These are phyloP conservation scores for Cyanoderma ruficeps DNA, from an alignment of 2,113 vertebrate species.

Conservation along the genomic window DNA sequence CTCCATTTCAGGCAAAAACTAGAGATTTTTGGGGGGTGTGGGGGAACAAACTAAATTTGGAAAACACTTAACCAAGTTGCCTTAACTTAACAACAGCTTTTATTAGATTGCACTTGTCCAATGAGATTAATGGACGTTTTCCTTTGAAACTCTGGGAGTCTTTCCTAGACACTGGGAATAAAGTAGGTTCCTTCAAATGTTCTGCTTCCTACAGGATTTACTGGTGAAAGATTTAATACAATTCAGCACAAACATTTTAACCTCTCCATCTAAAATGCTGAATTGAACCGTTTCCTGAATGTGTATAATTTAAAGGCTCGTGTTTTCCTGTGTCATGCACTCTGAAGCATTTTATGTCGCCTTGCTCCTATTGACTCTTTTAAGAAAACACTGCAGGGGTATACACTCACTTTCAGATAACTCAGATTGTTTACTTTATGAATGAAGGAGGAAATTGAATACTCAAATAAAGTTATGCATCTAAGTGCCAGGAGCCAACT, in stretches of 20 bases:
- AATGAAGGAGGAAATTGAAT: constrained; percentile 68
- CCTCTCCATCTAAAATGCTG: constrained; percentile 44
- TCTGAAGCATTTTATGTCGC: constrained; percentile 63
- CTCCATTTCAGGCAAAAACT: background rate
- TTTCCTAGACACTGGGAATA: constrained; percentile 70
- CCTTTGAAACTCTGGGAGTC: constrained; percentile 72
- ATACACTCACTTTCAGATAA: constrained; percentile 60
- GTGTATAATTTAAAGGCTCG: constrained; percentile 64
- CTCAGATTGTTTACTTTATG: constrained; percentile 73
- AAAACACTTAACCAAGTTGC: constrained; percentile 22
- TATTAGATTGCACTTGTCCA: constrained; percentile 68
- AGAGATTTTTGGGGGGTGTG: background rate
- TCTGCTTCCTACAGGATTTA: constrained; percentile 63
- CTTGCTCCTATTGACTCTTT: constrained; percentile 48
- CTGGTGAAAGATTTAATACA: constrained; percentile 73
- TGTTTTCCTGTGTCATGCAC: constrained; percentile 74
- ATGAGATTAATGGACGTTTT: constrained; percentile 72
- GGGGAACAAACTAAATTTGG: constrained; percentile 25
- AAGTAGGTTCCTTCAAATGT: constrained; percentile 56
- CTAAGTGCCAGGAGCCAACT: constrained; percentile 46
- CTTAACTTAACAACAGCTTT: constrained; percentile 65
- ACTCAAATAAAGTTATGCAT: constrained; percentile 68
- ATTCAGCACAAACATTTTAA: constrained; percentile 66
- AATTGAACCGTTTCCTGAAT: constrained; percentile 74
- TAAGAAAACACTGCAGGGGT: constrained; percentile 64